Percentiles rank a stretch among this genome's conserved stretches.
Evolutionary conservation across 1,140 invertebrate genomes (phyloP).

Genomic region (Cydia splendana): DNA sequence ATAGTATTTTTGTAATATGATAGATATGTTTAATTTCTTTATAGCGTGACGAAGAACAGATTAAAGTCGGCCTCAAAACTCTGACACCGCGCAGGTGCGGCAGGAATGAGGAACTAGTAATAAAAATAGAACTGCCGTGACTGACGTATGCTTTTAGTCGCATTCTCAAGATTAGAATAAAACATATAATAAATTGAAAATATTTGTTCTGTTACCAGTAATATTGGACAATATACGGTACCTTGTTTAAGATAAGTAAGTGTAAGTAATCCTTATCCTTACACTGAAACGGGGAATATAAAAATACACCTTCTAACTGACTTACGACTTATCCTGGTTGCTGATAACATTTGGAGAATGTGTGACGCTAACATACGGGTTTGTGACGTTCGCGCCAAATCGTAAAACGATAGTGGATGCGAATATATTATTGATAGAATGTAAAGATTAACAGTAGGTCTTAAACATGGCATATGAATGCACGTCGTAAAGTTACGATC

Average conservation of each 20-base stretch:
- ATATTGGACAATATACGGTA: not conserved
- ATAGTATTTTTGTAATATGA: not conserved
- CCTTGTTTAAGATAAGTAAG: not conserved
- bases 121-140: not conserved
- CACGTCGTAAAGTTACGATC: conserved; percentile 3
- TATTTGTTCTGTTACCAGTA: too few species aligned
- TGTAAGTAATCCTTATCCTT: too few species aligned
- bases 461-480: not conserved
- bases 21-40: not conserved
- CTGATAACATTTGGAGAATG: not conserved
- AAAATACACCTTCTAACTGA: not conserved
- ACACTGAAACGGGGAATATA: too few species aligned
- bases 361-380: not conserved
- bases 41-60: conserved; percentile 14
- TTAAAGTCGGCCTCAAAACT: conserved; percentile 8
- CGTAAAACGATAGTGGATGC: not conserved
- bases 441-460: not conserved
- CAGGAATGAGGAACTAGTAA: conserved; percentile 1
- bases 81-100: not conserved
- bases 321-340: not conserved
- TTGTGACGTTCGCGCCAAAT: not conserved
- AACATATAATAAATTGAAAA: not conserved
- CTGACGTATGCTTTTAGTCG: not conserved
- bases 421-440: not conserved
- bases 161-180: not conserved